Percentiles rank a stretch among this genome's conserved stretches.
Evolutionary conservation across 2,888 invertebrate genomes (phyloP).

Genomic region (Fabriciana adippe): DNA sequence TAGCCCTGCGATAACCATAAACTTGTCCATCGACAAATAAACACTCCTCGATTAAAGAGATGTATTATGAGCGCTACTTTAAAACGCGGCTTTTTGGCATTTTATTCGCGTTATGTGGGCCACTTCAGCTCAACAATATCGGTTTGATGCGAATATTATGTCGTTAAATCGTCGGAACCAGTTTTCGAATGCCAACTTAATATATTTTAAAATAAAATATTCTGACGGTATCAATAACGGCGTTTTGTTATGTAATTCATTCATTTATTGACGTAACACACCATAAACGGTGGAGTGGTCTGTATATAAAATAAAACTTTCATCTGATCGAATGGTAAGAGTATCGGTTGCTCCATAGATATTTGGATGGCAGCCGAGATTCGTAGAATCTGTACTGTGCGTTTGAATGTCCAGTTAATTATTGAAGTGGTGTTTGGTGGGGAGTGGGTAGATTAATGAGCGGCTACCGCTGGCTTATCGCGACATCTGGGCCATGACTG

Average conservation of each 20-base stretch:
- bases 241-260: conserved; percentile 30
- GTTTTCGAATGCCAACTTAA: conserved; percentile 38
- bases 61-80: conserved; percentile 22
- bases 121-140: conserved; percentile 48
- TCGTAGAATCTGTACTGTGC: conserved; percentile 64
- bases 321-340: conserved; percentile 37
- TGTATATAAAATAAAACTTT: conserved; percentile 31
- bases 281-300: conserved; percentile 21
- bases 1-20: conserved; percentile 48
- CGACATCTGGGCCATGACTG: conserved; percentile 81
- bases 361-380: conserved; percentile 53
- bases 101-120: conserved; percentile 47
- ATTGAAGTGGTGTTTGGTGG: conserved; percentile 63
- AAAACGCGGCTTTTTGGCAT: conserved; percentile 49
- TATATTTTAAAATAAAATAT: conserved; percentile 29
- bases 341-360: conserved; percentile 43
- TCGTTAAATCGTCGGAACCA: conserved; percentile 37
- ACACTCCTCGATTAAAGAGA: conserved; percentile 38
- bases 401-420: conserved; percentile 71
- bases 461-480: conserved; percentile 79
- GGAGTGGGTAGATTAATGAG: conserved; percentile 80
- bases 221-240: conserved; percentile 28
- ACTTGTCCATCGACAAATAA: conserved; percentile 67
- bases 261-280: conserved; percentile 33
- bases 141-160: conserved; percentile 30